phyloP scores from a whole-genome alignment of 2,888 invertebrate genomes.

The Selenia dentaria region DNA sequence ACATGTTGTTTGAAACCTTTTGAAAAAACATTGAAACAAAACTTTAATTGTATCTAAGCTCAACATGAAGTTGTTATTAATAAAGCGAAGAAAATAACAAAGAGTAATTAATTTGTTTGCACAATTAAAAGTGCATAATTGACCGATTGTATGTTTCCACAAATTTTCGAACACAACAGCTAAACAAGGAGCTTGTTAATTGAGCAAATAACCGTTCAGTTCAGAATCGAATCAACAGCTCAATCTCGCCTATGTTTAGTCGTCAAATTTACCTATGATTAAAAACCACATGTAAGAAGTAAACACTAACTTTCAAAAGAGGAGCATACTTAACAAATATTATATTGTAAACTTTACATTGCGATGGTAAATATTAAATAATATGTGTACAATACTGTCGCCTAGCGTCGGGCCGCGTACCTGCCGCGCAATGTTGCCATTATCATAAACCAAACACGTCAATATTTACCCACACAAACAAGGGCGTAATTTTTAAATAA shows the following conservation, averaged over 20 bases:
- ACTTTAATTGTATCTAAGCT: too few species aligned
- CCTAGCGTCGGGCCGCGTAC: slow-evolving; percentile 65
- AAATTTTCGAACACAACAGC: slow-evolving; percentile 29
- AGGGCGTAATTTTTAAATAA: slow-evolving; percentile 85
- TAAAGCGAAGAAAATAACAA: background rate
- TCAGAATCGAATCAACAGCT: slow-evolving; percentile 46
- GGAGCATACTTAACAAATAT: slow-evolving; percentile 81
- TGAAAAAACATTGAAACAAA: too few species aligned
- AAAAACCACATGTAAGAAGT: slow-evolving; percentile 72
- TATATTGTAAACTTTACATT: slow-evolving; percentile 82
- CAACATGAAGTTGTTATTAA: too few species aligned
- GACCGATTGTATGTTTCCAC: slow-evolving; percentile 28
- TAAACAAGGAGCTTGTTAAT: slow-evolving; percentile 36
- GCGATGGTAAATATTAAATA: slow-evolving; percentile 81
- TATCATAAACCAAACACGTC: slow-evolving; percentile 85
- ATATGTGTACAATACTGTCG: slow-evolving; percentile 80
- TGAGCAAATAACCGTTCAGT: slow-evolving; percentile 36
- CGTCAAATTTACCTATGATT: slow-evolving; percentile 78
- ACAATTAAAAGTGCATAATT: slow-evolving; percentile 23
- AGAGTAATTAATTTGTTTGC: background rate
- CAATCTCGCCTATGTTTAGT: slow-evolving; percentile 59
- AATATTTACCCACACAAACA: slow-evolving; percentile 84
- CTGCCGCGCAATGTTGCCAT: slow-evolving; percentile 80
- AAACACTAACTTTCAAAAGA: slow-evolving; percentile 79
- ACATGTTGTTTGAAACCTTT: too few species aligned